Conservation (phyloP, 53 echinoderm and acorn worm species). For the Apostichopus leukothele region DNA sequence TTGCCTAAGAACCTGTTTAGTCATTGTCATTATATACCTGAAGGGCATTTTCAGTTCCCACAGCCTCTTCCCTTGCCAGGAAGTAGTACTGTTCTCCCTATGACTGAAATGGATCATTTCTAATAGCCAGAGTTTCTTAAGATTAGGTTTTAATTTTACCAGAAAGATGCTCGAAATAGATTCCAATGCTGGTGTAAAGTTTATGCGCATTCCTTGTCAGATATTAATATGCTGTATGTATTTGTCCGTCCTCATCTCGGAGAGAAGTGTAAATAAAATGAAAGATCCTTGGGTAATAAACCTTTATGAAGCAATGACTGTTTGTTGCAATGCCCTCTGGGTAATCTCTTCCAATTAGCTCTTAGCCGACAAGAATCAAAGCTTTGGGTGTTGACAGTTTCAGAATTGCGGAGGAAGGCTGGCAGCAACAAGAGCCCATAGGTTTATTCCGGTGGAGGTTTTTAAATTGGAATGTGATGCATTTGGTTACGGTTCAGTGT, state of each 20-base stretch:
- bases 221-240: slow-evolving; percentile 4
- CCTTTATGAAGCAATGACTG: slow-evolving; percentile 6
- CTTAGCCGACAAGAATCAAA: slow-evolving; percentile 23
- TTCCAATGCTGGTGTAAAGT: background rate
- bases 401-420: slow-evolving; percentile 2
- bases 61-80: too few species aligned
- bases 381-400: slow-evolving; percentile 34
- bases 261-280: background rate
- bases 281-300: background rate
- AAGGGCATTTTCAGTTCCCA: background rate
- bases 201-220: background rate
- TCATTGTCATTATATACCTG: background rate
- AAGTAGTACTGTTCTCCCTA: background rate
- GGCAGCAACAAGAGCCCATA: background rate
- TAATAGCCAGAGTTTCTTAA: background rate
- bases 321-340: slow-evolving; percentile 27
- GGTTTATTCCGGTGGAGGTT: background rate
- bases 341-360: slow-evolving; percentile 45
- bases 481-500: slow-evolving; percentile 36
- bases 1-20: background rate
- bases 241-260: background rate
- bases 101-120: background rate
- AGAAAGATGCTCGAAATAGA: background rate
- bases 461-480: slow-evolving; percentile 40
- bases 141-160: background rate